Evolutionary conservation across 2,113 vertebrate genomes (phyloP).

Genomic region (Excalfactoria chinensis): DNA sequence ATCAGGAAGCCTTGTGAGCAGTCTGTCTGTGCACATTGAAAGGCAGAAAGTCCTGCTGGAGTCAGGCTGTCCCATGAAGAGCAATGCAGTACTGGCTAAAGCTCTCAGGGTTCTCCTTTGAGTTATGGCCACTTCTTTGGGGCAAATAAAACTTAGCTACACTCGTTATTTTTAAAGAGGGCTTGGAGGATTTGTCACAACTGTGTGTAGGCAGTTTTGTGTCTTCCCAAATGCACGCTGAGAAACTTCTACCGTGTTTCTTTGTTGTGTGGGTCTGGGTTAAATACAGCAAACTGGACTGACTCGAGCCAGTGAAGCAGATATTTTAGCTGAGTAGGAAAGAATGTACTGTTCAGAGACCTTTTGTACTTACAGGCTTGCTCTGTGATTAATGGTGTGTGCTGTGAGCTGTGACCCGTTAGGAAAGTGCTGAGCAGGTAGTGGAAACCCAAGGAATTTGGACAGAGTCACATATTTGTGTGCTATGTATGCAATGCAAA

Average conservation of each 20-base stretch:
- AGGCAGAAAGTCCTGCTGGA: not conserved
- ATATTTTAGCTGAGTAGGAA: not conserved
- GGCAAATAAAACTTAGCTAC: not conserved
- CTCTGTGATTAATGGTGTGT: not conserved
- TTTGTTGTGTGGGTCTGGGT: not conserved
- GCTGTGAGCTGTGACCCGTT: not conserved
- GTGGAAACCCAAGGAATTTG: not conserved
- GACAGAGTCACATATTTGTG: not conserved
- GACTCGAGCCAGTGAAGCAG: not conserved
- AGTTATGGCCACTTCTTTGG: not conserved
- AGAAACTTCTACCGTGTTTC: not conserved
- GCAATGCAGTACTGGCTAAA: not conserved
- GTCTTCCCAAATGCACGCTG: not conserved
- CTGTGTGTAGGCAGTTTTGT: not conserved
- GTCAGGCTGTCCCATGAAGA: not conserved
- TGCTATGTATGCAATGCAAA: accelerated
- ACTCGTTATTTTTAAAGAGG: not conserved
- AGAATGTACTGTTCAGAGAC: slow-evolving; percentile 19
- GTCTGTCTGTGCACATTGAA: not conserved
- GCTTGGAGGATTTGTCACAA: not conserved
- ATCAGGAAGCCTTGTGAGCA: not conserved
- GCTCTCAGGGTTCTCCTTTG: not conserved
- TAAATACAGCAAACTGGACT: not conserved
- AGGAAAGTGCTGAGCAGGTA: not conserved
- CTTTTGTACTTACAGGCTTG: not conserved